A percentile compares a stretch with the other conserved stretches of the same genome.
phyloP scores from a whole-genome alignment of 2,797 vertebrate genomes.

The Oreonectes daqikongensis region DNA sequence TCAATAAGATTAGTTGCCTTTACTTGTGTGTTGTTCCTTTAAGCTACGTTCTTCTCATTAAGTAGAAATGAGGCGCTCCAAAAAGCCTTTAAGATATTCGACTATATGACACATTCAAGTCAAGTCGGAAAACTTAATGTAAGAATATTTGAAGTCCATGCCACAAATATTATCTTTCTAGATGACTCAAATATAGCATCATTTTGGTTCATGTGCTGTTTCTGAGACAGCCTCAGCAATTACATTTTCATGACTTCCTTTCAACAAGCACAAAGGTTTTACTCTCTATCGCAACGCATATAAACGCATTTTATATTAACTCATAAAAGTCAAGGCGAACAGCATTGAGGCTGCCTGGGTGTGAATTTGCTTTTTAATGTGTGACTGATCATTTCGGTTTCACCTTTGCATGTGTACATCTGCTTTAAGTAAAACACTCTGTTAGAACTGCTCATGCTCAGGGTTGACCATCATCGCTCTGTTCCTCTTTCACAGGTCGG shows the following conservation, averaged over 20 bases:
- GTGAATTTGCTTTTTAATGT: no score
- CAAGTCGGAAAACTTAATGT: constrained; percentile 83
- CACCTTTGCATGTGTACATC: not conserved
- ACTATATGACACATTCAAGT: constrained; percentile 78
- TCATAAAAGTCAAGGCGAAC: constrained; percentile 10
- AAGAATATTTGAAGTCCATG: constrained; percentile 77
- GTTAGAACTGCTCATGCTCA: not conserved
- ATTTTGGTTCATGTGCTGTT: not conserved
- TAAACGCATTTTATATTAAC: constrained; percentile 3
- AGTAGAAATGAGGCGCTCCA: constrained; percentile 61
- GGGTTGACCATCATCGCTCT: constrained; percentile 1
- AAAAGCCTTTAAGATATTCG: constrained; percentile 71
- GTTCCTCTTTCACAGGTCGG: constrained; percentile 7
- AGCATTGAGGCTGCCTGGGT: not conserved
- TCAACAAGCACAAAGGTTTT: constrained; percentile 1
- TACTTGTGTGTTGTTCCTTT: constrained; percentile 50
- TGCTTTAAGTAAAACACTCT: not conserved
- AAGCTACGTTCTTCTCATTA: constrained; percentile 64
- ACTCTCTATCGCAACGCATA: constrained; percentile 19
- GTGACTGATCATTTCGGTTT: no score
- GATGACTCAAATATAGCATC: constrained; percentile 70
- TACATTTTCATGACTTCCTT: constrained; percentile 27
- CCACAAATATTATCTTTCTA: constrained; percentile 71
- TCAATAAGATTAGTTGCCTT: not conserved
- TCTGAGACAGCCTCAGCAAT: constrained; percentile 9